Percentiles rank a stretch among this genome's conserved stretches.
phyloP scores from a whole-genome alignment of 2,888 invertebrate species.

The Pollenia labialis region DNA sequence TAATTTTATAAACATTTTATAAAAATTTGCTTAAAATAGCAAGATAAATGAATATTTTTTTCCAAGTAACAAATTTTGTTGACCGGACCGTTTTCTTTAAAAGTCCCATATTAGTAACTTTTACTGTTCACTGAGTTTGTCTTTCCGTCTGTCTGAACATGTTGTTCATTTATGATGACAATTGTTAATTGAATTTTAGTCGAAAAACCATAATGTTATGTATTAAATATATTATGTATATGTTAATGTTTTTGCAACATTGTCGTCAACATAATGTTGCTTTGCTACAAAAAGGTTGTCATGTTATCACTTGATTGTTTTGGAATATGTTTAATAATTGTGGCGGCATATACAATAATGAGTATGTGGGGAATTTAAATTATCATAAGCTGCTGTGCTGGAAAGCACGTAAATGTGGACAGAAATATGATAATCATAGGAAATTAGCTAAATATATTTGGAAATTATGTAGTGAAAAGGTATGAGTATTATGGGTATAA shows the following conservation, averaged over 20 bases:
- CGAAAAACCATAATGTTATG: conserved; percentile 72
- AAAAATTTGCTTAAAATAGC: too few relatives aligned
- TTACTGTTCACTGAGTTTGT: neutral
- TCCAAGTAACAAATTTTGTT: too few relatives aligned
- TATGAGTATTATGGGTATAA: neutral
- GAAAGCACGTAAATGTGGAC: conserved; percentile 3
- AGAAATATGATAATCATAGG: neutral
- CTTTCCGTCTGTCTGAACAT: neutral
- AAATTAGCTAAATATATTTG: neutral
- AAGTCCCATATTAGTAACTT: neutral
- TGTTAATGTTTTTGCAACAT: conserved; percentile 38
- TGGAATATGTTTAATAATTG: conserved; percentile 49
- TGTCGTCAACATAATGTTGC: conserved; percentile 27
- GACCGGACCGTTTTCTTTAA: too few relatives aligned
- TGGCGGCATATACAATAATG: conserved; percentile 1
- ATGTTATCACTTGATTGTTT: conserved; percentile 57
- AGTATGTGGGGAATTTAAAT: conserved; percentile 16
- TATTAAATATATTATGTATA: conserved; percentile 6
- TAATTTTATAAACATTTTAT: too few relatives aligned
- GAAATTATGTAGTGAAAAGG: neutral
- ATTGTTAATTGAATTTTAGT: conserved; percentile 81
- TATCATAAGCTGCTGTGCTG: conserved; percentile 7
- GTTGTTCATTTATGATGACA: conserved; percentile 74
- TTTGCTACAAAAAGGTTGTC: conserved; percentile 50
- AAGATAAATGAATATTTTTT: too few relatives aligned